Conservation (phyloP, 2,113 vertebrate genomes). For the Rallus limicola region DNA sequence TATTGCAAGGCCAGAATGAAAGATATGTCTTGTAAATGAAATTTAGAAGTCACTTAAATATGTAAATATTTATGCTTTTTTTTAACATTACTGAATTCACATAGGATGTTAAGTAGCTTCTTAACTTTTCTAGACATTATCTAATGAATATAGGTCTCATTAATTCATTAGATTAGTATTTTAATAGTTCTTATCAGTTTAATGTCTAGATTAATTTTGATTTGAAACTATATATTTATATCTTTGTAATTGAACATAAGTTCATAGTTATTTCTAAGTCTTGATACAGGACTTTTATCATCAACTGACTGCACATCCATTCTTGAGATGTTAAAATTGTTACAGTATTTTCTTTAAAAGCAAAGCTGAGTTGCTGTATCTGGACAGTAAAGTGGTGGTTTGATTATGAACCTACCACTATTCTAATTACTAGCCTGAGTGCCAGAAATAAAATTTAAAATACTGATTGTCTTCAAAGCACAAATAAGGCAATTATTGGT, state of each 20-base stretch:
- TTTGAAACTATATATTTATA: background rate
- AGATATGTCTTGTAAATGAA: background rate
- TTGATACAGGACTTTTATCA: background rate
- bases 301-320: background rate
- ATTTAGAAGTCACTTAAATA: background rate
- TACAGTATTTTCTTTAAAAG: background rate
- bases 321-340: background rate
- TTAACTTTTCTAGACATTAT: background rate
- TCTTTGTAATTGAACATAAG: background rate
- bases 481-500: background rate
- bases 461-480: background rate
- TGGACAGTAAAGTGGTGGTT: background rate
- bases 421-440: background rate
- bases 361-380: background rate
- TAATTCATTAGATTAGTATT: background rate
- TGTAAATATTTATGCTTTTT: background rate
- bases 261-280: background rate
- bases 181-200: background rate
- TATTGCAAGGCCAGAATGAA: background rate
- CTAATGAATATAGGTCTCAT: background rate
- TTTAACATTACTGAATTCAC: background rate
- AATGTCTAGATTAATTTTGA: background rate
- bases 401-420: background rate
- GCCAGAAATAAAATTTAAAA: background rate
- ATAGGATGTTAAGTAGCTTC: background rate